Percentiles rank a stretch among this genome's conserved stretches.
Evolutionary conservation across 37 sponge, comb jelly and placozoan species (phyloP).

Genomic region (Haliclona indistincta): DNA sequence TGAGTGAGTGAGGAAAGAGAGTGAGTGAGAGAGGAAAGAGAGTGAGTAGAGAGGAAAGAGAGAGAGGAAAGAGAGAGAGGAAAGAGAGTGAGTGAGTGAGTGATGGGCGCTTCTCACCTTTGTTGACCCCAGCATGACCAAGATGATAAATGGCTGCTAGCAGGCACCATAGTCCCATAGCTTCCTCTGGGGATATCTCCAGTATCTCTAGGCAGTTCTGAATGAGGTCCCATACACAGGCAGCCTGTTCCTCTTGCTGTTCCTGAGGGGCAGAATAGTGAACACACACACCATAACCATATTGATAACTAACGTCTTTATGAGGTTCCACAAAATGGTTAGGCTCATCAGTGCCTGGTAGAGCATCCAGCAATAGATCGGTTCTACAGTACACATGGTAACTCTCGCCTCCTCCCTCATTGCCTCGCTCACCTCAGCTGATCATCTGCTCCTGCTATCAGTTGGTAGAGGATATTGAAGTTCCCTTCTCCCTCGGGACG

Average conservation of each 20-base stretch:
- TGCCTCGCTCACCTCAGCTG: slow-evolving; percentile 51
- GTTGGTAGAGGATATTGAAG: slow-evolving; percentile 95
- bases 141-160: slow-evolving; percentile 97
- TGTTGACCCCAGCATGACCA: slow-evolving; percentile 88
- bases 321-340: slow-evolving; percentile 68
- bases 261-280: slow-evolving; percentile 18
- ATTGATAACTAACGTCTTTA: slow-evolving; percentile 43
- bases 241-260: slow-evolving; percentile 69
- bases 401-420: neutral
- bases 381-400: neutral
- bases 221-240: slow-evolving; percentile 81
- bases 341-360: slow-evolving; percentile 44
- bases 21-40: neutral
- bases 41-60: neutral
- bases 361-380: slow-evolving; percentile 69
- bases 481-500: slow-evolving; percentile 78
- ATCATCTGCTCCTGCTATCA: slow-evolving; percentile 86
- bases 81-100: too few species aligned
- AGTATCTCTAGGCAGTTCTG: slow-evolving; percentile 79
- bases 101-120: slow-evolving; percentile 44
- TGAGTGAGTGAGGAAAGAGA: neutral
- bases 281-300: neutral
- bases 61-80: neutral
- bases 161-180: slow-evolving; percentile 91
- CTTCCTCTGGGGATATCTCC: slow-evolving; percentile 81